Conservation (phyloP, 2,888 invertebrate genomes). For the Xestoiulus laeticollis region DNA sequence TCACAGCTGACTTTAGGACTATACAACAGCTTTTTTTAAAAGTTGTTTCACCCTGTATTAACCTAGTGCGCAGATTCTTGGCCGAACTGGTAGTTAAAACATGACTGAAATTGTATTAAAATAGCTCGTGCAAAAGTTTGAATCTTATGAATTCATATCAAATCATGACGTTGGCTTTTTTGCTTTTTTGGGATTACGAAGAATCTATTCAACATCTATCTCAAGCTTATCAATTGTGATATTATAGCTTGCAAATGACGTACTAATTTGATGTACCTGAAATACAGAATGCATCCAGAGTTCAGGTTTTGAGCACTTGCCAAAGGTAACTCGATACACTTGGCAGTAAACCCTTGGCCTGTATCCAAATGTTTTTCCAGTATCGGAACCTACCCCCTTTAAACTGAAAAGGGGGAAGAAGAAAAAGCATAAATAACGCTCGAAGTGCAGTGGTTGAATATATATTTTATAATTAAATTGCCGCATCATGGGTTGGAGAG, state of each 20-base stretch:
- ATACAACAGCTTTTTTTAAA: background rate
- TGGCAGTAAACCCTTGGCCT: background rate
- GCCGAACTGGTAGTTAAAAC: background rate
- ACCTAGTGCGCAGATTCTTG: background rate
- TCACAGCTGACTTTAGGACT: background rate
- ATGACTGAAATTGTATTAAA: background rate
- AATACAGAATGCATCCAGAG: background rate
- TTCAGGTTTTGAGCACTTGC: conserved; percentile 18
- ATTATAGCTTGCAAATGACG: background rate
- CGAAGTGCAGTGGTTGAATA: background rate
- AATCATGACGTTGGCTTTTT: background rate
- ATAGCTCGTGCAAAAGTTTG: background rate
- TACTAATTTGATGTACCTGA: background rate
- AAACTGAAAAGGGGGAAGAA: background rate
- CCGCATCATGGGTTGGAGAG: background rate
- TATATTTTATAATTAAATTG: background rate
- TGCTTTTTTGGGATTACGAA: background rate
- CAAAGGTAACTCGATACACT: conserved; percentile 11
- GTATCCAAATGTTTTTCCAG: background rate
- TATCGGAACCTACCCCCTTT: background rate
- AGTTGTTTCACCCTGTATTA: background rate
- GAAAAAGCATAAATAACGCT: background rate
- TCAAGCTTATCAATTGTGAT: background rate
- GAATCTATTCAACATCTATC: background rate
- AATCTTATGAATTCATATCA: background rate